Evolutionary conservation across 1,140 invertebrate species (phyloP), one percentile per base, ranked within the genome.

Genomic region (Bombus waltoni): DNA sequence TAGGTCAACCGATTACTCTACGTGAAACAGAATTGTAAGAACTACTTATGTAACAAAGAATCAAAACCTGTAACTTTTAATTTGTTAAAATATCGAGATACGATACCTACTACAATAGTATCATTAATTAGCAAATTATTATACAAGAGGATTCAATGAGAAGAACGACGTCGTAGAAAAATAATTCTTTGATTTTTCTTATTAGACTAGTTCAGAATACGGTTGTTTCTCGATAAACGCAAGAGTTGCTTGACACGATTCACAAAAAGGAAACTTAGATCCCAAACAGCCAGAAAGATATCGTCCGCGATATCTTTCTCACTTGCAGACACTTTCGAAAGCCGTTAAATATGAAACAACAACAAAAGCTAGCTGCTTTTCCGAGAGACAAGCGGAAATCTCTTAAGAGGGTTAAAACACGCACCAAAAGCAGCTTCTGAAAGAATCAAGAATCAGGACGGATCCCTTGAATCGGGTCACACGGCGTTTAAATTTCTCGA

Each of bases 401-500:
- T 53, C 22, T 76, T 76, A 71, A 86, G 65, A 59, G 75, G 38
- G 72, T 70, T 59, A 68, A 75, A 76, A 86, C 53, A 83, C 59
- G 76, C 66, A 25, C 38, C 2, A 1, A 4, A 22, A 65, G 57
- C 18, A 4, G 22, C 11, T 40, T 28, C 1, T 10, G 25, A 62
- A 62, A 62, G 59, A 62, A 62, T 62, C 59, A 38, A 62, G 53
- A 59, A 76, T 76, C 74, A 18, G 35, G 5, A 22, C 42, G 9
- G 32, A 13, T 40, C 28, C n/a, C 25, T 13, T 13, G 53, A 71
- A 79, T 72, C 71, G 53, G 38, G 78, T 81, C 53, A 62, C 15
- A 57, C n/a, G 59, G 38, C 82, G 81, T 87, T 88, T 90, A 89
- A 93, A 91, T 92, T 91, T 80, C 82, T 74, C 62, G 81, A 91